These are phyloP conservation scores for Cephus nigrinus DNA, from an alignment of 2,888 invertebrate genomes.

Conservation along the genomic window DNA sequence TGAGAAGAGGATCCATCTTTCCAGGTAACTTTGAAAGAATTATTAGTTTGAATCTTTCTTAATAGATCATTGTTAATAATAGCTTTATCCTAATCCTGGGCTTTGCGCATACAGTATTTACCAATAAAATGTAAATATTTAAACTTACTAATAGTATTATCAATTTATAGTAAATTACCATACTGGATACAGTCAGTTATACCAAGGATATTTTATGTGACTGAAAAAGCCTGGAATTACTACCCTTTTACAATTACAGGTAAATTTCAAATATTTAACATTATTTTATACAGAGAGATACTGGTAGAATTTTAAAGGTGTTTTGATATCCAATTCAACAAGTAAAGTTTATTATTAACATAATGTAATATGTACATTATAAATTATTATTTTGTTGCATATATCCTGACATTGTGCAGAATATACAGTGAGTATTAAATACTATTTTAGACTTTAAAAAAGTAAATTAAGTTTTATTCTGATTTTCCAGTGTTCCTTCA, in stretches of 20 bases:
- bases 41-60: slow-evolving; percentile 3
- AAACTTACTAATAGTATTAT: slow-evolving; percentile 7
- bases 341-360: neutral
- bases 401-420: slow-evolving; percentile 68
- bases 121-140: neutral
- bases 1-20: slow-evolving; percentile 90
- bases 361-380: neutral
- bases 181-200: slow-evolving; percentile 89
- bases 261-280: slow-evolving; percentile 53
- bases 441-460: slow-evolving; percentile 12
- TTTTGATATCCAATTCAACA: neutral
- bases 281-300: neutral
- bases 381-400: slow-evolving; percentile 47
- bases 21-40: slow-evolving; percentile 71
- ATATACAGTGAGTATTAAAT: slow-evolving; percentile 76
- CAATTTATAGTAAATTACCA: slow-evolving; percentile 81
- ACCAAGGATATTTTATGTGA: slow-evolving; percentile 92
- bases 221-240: slow-evolving; percentile 95
- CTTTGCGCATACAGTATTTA: neutral
- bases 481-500: slow-evolving; percentile 85
- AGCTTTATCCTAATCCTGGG: neutral
- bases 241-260: slow-evolving; percentile 91
- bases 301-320: too few relatives aligned
- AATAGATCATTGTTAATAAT: slow-evolving; percentile 5
- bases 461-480: slow-evolving; percentile 30